phyloP scores from a whole-genome alignment of 37 sponge, comb jelly and placozoan genomes.

The Chondrosia reniformis region DNA sequence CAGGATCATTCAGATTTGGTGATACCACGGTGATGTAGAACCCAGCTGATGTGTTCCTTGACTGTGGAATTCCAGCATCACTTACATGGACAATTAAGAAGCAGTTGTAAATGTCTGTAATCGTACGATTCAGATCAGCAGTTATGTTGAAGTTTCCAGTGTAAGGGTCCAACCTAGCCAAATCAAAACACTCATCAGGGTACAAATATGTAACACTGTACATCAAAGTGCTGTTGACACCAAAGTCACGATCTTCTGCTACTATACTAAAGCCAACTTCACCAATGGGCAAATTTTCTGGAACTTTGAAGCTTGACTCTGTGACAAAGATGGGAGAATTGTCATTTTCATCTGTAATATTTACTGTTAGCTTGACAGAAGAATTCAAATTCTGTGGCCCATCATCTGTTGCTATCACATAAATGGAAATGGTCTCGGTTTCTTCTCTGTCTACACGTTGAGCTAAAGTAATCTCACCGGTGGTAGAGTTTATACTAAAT shows the following conservation, averaged over 20 bases:
- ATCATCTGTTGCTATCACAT: constrained; percentile 26
- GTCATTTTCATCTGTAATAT: constrained; percentile 56
- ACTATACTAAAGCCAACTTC: constrained; percentile 18
- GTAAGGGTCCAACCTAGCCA: constrained; percentile 7
- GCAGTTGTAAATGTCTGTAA: neutral
- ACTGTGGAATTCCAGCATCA: neutral
- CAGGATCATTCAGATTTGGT: neutral
- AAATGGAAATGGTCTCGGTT: constrained; percentile 17
- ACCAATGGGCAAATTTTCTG: neutral
- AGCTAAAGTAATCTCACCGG: constrained; percentile 39
- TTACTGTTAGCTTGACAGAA: constrained; percentile 10
- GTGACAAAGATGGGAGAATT: constrained; percentile 38
- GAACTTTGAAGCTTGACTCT: neutral
- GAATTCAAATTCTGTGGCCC: neutral
- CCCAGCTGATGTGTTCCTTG: neutral
- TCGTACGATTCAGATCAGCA: neutral
- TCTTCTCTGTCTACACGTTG: constrained; percentile 46
- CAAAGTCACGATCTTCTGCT: constrained; percentile 62
- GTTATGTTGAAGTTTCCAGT: constrained; percentile 18
- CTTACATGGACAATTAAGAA: neutral
- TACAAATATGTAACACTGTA: constrained; percentile 31
- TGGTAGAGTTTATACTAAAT: constrained; percentile 31
- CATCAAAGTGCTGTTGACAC: constrained; percentile 25
- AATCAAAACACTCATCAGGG: neutral
- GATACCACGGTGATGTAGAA: neutral